Evolutionary conservation across 2,113 vertebrate species (phyloP).

Genomic region (Coregonus clupeaformis): DNA sequence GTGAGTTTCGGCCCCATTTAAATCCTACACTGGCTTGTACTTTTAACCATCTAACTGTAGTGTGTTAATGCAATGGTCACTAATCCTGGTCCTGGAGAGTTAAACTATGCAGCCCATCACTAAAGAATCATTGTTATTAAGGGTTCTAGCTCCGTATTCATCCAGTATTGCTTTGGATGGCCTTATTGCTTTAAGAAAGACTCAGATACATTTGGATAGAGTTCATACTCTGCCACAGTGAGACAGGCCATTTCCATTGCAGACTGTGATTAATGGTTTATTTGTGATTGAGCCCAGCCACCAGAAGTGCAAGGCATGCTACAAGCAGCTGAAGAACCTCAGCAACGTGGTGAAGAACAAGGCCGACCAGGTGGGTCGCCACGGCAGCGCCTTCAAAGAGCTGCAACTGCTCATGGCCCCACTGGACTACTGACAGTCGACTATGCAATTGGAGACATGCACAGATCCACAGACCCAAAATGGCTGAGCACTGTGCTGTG

Average conservation of each 20-base stretch:
- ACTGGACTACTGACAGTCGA: constrained; percentile 73
- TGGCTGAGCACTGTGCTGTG: neutral
- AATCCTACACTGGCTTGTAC: neutral
- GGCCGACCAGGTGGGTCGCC: constrained; percentile 84
- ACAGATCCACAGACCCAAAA: neutral
- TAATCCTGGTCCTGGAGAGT: too few species aligned
- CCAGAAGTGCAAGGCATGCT: constrained; percentile 86
- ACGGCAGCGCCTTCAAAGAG: constrained; percentile 92
- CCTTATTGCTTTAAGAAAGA: too few species aligned
- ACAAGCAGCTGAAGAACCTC: constrained; percentile 88
- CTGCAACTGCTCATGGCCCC: constrained; percentile 90
- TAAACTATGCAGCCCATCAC: too few species aligned
- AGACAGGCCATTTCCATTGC: too few species aligned
- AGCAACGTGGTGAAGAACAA: constrained; percentile 84
- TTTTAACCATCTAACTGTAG: too few species aligned
- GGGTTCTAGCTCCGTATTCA: too few species aligned
- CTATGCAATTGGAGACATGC: neutral
- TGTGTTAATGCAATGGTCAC: too few species aligned
- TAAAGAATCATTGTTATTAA: too few species aligned
- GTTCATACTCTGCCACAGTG: too few species aligned
- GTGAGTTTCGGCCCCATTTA: constrained; percentile 62
- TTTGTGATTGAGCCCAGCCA: constrained; percentile 70
- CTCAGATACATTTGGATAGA: too few species aligned
- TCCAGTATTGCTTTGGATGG: too few species aligned
- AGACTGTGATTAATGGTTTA: too few species aligned